Evolutionary conservation across 1,140 invertebrate species (phyloP).

Genomic region (Meloidogyne exigua): DNA sequence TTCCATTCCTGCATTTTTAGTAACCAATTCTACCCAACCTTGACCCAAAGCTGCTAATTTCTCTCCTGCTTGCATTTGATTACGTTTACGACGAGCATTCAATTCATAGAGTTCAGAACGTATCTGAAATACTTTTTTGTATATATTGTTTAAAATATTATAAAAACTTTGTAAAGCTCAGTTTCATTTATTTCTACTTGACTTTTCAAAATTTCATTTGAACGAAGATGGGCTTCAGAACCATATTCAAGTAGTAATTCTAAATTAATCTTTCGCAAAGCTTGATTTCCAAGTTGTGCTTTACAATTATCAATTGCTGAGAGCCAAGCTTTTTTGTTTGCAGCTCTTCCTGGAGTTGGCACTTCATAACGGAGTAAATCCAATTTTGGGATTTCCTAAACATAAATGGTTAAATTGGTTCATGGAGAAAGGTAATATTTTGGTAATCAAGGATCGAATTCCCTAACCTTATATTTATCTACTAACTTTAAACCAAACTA

Average conservation of each 20-base stretch:
- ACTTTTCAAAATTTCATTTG: constrained; percentile 33
- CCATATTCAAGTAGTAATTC: constrained; percentile 45
- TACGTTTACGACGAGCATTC: constrained; percentile 45
- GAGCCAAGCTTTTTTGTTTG: constrained; percentile 45
- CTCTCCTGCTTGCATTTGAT: constrained; percentile 45
- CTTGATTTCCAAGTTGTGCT: constrained; percentile 41
- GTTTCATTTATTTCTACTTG: constrained; percentile 27
- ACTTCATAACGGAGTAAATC: constrained; percentile 48
- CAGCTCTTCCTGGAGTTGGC: constrained; percentile 39
- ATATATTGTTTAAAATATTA: not conserved
- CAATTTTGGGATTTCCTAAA: constrained; percentile 50
- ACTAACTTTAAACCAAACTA: no score
- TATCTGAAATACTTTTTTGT: constrained; percentile 31
- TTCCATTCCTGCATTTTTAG: constrained; percentile 46
- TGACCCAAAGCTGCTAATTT: constrained; percentile 34
- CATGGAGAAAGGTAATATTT: no score
- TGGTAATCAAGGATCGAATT: no score
- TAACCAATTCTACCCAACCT: constrained; percentile 44
- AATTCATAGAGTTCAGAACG: constrained; percentile 48
- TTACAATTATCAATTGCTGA: constrained; percentile 48
- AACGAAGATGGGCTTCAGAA: constrained; percentile 27
- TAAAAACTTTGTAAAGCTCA: constrained; percentile 32
- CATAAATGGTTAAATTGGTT: not conserved
- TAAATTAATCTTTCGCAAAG: constrained; percentile 41
- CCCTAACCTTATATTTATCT: no score